phyloP scores from a whole-genome alignment of 2,888 invertebrate genomes.

The Arctia plantaginis region DNA sequence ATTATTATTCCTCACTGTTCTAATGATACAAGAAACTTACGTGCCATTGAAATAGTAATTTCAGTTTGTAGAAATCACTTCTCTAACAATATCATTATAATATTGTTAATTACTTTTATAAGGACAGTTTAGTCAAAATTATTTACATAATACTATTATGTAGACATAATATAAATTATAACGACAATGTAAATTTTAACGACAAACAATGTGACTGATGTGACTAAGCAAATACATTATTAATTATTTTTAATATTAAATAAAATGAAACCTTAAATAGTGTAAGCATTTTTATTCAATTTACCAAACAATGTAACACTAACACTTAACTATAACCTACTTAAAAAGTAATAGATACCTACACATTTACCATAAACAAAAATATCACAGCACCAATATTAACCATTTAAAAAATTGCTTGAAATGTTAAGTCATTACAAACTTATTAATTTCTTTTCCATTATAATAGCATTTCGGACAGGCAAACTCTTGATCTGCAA shows the following conservation, averaged over 20 bases:
- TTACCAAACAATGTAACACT: background rate
- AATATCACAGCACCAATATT: constrained; percentile 43
- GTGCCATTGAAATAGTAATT: constrained; percentile 10
- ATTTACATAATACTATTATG: background rate
- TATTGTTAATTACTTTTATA: background rate
- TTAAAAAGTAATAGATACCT: background rate
- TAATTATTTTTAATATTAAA: background rate
- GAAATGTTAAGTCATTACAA: constrained; percentile 52
- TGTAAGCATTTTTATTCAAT: background rate
- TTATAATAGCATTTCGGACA: constrained; percentile 89
- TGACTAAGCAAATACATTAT: constrained; percentile 1
- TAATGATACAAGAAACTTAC: background rate
- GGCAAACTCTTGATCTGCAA: constrained; percentile 88
- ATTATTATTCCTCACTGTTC: background rate
- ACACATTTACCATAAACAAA: background rate
- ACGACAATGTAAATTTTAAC: background rate
- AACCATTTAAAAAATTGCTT: constrained; percentile 9
- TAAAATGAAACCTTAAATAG: background rate
- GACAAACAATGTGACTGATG: constrained; percentile 1
- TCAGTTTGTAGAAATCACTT: background rate
- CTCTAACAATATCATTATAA: background rate
- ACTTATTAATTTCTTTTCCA: constrained; percentile 71
- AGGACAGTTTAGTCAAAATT: background rate
- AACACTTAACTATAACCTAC: background rate
- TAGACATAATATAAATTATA: background rate